Conservation (phyloP, 2,888 invertebrate species). For the Eutolmus rufibarbis region DNA sequence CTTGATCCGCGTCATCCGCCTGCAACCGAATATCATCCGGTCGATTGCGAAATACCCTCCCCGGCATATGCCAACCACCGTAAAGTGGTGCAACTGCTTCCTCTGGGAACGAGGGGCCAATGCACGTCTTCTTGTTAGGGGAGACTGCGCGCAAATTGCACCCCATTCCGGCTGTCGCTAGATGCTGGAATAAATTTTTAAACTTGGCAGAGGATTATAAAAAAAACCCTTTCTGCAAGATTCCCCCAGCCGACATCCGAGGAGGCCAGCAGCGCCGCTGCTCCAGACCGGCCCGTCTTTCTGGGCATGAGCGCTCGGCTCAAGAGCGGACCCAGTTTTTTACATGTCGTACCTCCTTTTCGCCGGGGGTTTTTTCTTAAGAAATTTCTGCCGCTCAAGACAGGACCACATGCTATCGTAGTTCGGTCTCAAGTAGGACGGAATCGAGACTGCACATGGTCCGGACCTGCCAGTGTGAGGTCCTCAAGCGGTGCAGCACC, state of each 20-base stretch:
- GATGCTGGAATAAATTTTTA: not conserved
- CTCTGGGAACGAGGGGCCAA: not conserved
- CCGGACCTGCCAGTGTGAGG: constrained; percentile 21
- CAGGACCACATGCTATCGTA: not conserved
- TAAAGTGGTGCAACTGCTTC: not conserved
- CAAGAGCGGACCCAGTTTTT: not conserved
- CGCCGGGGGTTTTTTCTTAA: not conserved
- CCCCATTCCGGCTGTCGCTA: not conserved
- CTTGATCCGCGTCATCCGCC: not conserved
- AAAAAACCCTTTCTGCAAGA: not conserved
- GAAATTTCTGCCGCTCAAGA: not conserved
- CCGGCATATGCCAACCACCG: not conserved
- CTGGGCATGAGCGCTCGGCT: not conserved
- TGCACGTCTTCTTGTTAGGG: not conserved
- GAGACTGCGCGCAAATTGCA: not conserved
- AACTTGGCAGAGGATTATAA: not conserved
- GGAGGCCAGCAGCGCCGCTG: not conserved
- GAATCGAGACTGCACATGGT: not conserved
- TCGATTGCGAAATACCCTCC: not conserved
- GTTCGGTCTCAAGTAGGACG: not conserved
- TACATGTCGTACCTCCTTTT: not conserved
- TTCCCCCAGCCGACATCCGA: not conserved
- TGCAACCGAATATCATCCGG: not conserved
- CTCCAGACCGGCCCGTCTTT: not conserved
- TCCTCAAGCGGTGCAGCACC: not conserved